phyloP scores from a whole-genome alignment of 1,140 invertebrate genomes.

The Chymomyza costata region DNA sequence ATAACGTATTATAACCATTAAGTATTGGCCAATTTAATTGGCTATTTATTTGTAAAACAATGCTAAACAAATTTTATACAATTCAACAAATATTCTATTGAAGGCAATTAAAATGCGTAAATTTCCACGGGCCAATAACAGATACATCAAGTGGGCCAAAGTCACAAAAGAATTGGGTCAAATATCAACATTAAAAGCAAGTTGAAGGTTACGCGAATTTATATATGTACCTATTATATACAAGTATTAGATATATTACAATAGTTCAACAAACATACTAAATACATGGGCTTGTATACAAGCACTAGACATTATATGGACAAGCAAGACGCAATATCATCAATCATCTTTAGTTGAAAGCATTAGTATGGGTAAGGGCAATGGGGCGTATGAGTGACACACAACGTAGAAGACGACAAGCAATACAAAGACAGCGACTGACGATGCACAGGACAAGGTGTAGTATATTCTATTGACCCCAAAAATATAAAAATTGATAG shows the following conservation, averaged over 20 bases:
- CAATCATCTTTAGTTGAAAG: constrained; percentile 52
- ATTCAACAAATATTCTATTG: too few relatives aligned
- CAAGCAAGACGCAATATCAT: constrained; percentile 28
- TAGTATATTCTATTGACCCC: too few relatives aligned
- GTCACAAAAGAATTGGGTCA: constrained; percentile 42
- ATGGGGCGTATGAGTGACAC: too few relatives aligned
- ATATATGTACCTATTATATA: too few relatives aligned
- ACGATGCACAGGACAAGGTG: too few relatives aligned
- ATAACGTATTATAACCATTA: constrained; percentile 4
- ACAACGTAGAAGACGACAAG: too few relatives aligned
- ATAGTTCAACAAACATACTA: too few relatives aligned
- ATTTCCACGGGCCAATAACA: constrained; percentile 38
- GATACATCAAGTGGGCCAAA: constrained; percentile 11
- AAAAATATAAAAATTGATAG: too few relatives aligned
- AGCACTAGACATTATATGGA: constrained; percentile 18
- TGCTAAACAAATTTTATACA: too few relatives aligned
- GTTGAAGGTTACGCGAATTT: constrained; percentile 40
- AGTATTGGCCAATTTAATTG: constrained; percentile 11
- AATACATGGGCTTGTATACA: too few relatives aligned
- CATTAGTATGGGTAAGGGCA: background rate
- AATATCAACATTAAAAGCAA: constrained; percentile 16
- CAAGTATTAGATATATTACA: too few relatives aligned
- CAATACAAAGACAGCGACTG: too few relatives aligned
- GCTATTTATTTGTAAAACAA: constrained; percentile 2
- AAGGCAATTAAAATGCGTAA: constrained; percentile 22